Base-by-base conservation (phyloP, 2,797 vertebrate species). In the Siniperca scherzeri region DNA sequence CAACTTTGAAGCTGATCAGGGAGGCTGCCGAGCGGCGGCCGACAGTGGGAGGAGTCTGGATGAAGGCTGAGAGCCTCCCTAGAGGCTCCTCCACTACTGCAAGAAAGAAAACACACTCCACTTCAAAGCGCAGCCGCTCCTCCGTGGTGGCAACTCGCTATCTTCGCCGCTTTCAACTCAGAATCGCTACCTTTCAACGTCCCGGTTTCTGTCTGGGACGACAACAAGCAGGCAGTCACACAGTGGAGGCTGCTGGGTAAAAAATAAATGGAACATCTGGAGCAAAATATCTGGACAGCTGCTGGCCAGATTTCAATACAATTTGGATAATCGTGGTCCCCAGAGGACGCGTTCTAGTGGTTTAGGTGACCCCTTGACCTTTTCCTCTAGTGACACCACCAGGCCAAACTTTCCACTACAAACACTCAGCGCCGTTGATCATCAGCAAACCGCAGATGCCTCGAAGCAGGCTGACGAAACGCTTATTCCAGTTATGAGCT, bases 1-100 rank as follows among this genome's bases (percentile, higher is more conserved):
- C 69, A 87, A 85, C 87, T 89, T 82, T 90, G 88, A 92, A 86
- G 87, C 70, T 38, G 78, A 78, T 84, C 62, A 14, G 77, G 66
- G 80, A 87, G 62, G 70, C 73, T 64, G 75, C 83, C 60, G 30
- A 85, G 62, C 74, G 10, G 77, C 48, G 77, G 78, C 80, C 80
- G 78, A 60, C 66, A 25, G 85, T 69, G 46, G 78, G 74, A 78
- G 71, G 83, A 74, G 82, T 81, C 82, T 84, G 88, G 30, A 72
- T 84, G 88, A 85, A 85, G 83, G 79, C 87, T 75, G 36, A 74
- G 74, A 82, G 77, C 36, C 75, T 81, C 83, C 84, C 88, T 2
- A 2, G 70, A 86, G 82, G 77, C 61, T 70, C 30, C 68, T 69
- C 61, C 61, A 67, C 70, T 22, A 66, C 69, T 46, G 61, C 70